Conservation (phyloP, 1,140 invertebrate genomes). For the Plodia interpunctella region DNA sequence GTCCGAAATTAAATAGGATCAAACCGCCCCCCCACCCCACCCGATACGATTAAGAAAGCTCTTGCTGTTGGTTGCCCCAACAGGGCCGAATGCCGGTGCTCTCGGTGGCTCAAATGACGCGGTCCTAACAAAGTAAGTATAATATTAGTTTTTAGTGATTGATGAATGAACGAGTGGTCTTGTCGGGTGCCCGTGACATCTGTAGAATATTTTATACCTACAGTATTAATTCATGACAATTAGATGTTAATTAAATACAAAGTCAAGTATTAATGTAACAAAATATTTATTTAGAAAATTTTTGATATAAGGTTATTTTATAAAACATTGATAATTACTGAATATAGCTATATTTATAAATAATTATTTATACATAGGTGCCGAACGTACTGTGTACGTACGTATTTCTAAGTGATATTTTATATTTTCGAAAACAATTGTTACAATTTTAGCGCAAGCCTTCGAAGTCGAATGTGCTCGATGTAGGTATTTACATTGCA, state of each 20-base stretch:
- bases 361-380: slow-evolving; percentile 11
- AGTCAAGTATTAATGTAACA: slow-evolving; percentile 35
- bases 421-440: slow-evolving; percentile 9
- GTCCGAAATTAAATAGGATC: not conserved
- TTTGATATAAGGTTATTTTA: slow-evolving; percentile 29
- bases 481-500: not conserved
- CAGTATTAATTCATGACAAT: slow-evolving; percentile 41
- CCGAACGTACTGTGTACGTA: slow-evolving; percentile 10
- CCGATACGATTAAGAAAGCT: not conserved
- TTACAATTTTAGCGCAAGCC: slow-evolving; percentile 5
- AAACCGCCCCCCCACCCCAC: slow-evolving; percentile 6
- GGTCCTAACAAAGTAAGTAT: not conserved
- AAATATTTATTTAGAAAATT: slow-evolving; percentile 58
- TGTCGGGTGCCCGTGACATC: slow-evolving; percentile 12
- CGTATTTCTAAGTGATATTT: slow-evolving; percentile 10
- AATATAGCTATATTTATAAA: slow-evolving; percentile 26
- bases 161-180: not conserved
- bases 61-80: not conserved
- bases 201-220: slow-evolving; percentile 38
- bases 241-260: slow-evolving; percentile 18
- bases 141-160: not conserved
- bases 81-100: not conserved
- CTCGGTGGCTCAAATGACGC: not conserved
- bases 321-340: slow-evolving; percentile 10
- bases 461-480: not conserved